Evolutionary conservation across 2,113 vertebrate genomes (phyloP), one percentile per base, ranked within the genome.

Genomic region (Uropsilus gracilis): DNA sequence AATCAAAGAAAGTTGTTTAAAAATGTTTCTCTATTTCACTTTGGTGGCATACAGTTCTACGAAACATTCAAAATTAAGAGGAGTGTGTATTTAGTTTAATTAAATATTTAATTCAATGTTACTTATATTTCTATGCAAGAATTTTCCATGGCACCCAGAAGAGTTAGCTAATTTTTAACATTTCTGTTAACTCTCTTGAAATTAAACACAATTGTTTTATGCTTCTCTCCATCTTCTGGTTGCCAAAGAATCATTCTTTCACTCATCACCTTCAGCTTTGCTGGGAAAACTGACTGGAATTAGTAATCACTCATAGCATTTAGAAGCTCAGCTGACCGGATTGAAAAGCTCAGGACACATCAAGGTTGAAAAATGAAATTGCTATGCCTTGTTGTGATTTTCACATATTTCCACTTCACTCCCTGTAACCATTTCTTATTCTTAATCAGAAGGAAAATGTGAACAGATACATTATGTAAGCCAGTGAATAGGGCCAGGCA

Each of bases 91-190:
- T 96, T 97, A 94, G 46, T 4, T 53, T 97, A 95, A 97, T 97
- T 96, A 96, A 97, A 94, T 97, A 97, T 85, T 97, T 91, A 97
- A 97, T 95, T n/a, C 92, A 37, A 88, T 42, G 76, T 50, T 94
- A 17, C 16, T 34, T 91, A 94, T 18, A 90, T 77, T 96, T 94
- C 11, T 44, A 17, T 50, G 88, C 34, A 90, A 59, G 63, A 88
- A 8, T 88, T 97, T 94, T 89, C 55, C 22, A n/a, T 93, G 78
- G 86, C 2, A 94, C 44, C 55, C 24, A 71, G 64, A 1, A 96
- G 87, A 80, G 5, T 92, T 94, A 57, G 20, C 39, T 73, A 93
- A 95, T 97, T 97, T 95, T 94, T n/a, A 95, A 97, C 91, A 96
- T 8, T 90, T 92, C 4, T 83, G 2, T 92, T 96, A 64, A 94